Percentiles rank a stretch among this genome's conserved stretches.
These are phyloP conservation scores for Romanogobio albipinnatus DNA, from an alignment of 2,113 vertebrate species.

Conservation along the genomic window DNA sequence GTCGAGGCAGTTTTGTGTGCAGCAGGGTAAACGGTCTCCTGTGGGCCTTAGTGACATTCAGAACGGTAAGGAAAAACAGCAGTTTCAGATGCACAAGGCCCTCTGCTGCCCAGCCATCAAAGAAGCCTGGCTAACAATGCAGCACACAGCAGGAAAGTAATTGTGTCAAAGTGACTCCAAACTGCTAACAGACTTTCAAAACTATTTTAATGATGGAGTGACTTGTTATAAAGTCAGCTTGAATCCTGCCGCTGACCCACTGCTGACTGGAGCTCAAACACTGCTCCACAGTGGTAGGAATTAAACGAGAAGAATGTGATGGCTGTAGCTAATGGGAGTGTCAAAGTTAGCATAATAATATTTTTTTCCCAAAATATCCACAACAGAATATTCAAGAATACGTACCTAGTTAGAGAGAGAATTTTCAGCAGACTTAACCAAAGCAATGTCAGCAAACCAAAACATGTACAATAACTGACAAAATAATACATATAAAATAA, in stretches of 20 bases:
- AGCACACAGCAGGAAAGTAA: constrained; percentile 42
- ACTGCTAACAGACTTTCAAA: constrained; percentile 57
- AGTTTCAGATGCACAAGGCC: constrained; percentile 46
- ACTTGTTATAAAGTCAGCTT: constrained; percentile 38
- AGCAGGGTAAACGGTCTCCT: constrained; percentile 54
- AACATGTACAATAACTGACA: neutral
- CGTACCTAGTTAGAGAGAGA: neutral
- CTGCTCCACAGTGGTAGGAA: neutral
- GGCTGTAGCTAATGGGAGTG: neutral
- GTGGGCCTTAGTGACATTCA: constrained; percentile 55
- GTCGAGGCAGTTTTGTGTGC: constrained; percentile 37
- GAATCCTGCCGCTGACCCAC: constrained; percentile 39
- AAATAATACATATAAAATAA: neutral
- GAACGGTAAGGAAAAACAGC: constrained; percentile 40
- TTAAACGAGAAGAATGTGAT: neutral
- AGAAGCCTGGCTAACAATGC: constrained; percentile 51
- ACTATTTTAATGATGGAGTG: constrained; percentile 60
- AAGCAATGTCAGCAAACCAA: neutral
- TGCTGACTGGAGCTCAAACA: constrained; percentile 4
- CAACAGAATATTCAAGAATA: neutral
- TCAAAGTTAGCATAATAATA: neutral
- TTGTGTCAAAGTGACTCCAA: constrained; percentile 57
- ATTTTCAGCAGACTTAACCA: neutral
- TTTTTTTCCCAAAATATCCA: neutral
- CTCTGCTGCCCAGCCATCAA: constrained; percentile 36